phyloP scores from a whole-genome alignment of 2,888 invertebrate species.

The Dromius quadrimaculatus region DNA sequence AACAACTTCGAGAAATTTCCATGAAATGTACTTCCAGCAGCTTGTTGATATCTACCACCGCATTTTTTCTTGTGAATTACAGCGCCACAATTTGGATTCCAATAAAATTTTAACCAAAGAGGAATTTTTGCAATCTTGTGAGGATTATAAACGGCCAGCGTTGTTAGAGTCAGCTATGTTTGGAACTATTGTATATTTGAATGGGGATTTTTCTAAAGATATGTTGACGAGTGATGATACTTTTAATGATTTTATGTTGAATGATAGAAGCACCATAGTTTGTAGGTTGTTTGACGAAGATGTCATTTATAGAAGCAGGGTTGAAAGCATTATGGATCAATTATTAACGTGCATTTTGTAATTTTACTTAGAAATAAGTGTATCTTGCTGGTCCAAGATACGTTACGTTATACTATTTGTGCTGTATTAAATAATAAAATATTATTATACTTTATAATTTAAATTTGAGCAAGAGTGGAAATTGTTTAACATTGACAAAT shows the following conservation, averaged over 20 bases:
- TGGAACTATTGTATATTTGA: conserved; percentile 70
- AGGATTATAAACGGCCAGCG: conserved; percentile 69
- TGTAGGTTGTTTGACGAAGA: conserved; percentile 69
- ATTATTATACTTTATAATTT: not conserved
- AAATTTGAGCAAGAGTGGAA: too few species aligned
- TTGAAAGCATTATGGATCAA: conserved; percentile 70
- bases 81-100: conserved; percentile 64
- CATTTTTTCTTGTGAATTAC: conserved; percentile 66
- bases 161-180: conserved; percentile 70
- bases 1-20: conserved; percentile 67
- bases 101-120: conserved; percentile 65
- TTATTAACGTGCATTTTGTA: conserved; percentile 40
- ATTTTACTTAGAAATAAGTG: too few species aligned
- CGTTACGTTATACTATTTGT: too few species aligned
- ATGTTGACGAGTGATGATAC: conserved; percentile 68
- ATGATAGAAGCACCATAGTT: conserved; percentile 70
- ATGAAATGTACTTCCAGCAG: conserved; percentile 67
- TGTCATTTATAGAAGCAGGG: conserved; percentile 67
- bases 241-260: conserved; percentile 70
- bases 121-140: conserved; percentile 67
- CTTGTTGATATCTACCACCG: conserved; percentile 72
- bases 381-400: too few species aligned
- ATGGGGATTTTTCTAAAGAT: conserved; percentile 67
- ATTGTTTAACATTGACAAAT: too few species aligned
- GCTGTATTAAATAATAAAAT: too few species aligned